A percentile compares a stretch with the other conserved stretches of the same genome.
These are phyloP conservation scores for Lithosia quadra DNA, from an alignment of 2,888 invertebrate species.

Conservation along the genomic window DNA sequence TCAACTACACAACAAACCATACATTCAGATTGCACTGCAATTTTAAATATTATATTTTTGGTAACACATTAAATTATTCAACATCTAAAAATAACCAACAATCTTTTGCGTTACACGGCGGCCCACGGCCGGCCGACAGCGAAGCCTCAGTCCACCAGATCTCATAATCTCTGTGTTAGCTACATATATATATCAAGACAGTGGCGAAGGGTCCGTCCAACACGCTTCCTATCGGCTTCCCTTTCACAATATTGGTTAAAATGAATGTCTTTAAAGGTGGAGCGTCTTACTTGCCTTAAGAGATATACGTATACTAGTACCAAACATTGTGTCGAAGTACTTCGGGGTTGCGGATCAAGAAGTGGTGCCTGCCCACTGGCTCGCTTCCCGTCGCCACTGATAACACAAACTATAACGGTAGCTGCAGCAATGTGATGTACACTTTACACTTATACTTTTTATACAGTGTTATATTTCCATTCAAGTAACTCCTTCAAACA, in stretches of 20 bases:
- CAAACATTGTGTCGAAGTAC: not conserved
- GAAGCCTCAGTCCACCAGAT: slow-evolving; percentile 47
- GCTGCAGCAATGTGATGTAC: slow-evolving; percentile 48
- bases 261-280: slow-evolving; percentile 40
- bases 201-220: not conserved
- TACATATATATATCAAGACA: slow-evolving; percentile 53
- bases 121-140: slow-evolving; percentile 16
- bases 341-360: not conserved
- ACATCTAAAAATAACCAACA: slow-evolving; percentile 18
- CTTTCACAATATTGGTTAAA: not conserved
- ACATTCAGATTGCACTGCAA: not conserved
- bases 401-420: slow-evolving; percentile 50
- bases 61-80: slow-evolving; percentile 21
- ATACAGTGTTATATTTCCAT: slow-evolving; percentile 4
- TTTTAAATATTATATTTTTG: slow-evolving; percentile 17
- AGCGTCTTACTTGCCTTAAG: slow-evolving; percentile 62
- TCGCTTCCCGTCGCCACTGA: slow-evolving; percentile 6
- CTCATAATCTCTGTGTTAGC: slow-evolving; percentile 67
- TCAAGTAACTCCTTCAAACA: not conserved
- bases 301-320: not conserved
- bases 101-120: not conserved
- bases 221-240: not conserved
- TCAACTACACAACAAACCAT: not conserved
- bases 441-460: slow-evolving; percentile 25
- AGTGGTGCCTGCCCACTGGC: not conserved